A percentile compares a stretch with the other conserved stretches of the same genome.
Conservation (phyloP, 2,888 invertebrate genomes). For the Choreutis nemorana region DNA sequence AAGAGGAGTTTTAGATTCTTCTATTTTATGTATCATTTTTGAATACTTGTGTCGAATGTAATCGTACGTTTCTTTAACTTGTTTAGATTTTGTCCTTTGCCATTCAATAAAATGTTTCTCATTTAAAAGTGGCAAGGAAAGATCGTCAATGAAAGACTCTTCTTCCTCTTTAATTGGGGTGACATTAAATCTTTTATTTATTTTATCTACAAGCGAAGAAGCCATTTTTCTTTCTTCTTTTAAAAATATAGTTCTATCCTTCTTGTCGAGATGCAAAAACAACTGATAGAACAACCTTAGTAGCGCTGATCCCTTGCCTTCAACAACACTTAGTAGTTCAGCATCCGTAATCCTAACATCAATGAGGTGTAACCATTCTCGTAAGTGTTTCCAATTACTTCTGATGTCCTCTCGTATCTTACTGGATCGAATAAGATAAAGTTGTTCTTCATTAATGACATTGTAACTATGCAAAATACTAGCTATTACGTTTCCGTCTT, state of each 20-base stretch:
- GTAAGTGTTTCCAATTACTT: slow-evolving; percentile 59
- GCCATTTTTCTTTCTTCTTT: slow-evolving; percentile 51
- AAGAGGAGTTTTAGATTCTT: slow-evolving; percentile 26
- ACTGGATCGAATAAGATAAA: slow-evolving; percentile 47
- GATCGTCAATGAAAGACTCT: slow-evolving; percentile 38
- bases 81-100: slow-evolving; percentile 58
- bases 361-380: slow-evolving; percentile 58
- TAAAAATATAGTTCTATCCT: slow-evolving; percentile 62
- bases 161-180: slow-evolving; percentile 30
- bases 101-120: slow-evolving; percentile 63
- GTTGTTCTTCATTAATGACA: slow-evolving; percentile 64
- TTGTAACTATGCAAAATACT: slow-evolving; percentile 65
- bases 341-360: slow-evolving; percentile 47
- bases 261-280: slow-evolving; percentile 67
- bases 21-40: slow-evolving; percentile 35
- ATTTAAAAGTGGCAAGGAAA: slow-evolving; percentile 47
- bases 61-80: slow-evolving; percentile 47
- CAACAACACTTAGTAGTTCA: slow-evolving; percentile 53
- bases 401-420: slow-evolving; percentile 40
- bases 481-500: slow-evolving; percentile 66
- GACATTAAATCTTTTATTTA: slow-evolving; percentile 39
- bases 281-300: slow-evolving; percentile 69
- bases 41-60: slow-evolving; percentile 44
- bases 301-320: slow-evolving; percentile 54
- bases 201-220: slow-evolving; percentile 41